These are phyloP conservation scores for Epinephelus lanceolatus DNA, from an alignment of 2,113 vertebrate species.

Conservation along the genomic window DNA sequence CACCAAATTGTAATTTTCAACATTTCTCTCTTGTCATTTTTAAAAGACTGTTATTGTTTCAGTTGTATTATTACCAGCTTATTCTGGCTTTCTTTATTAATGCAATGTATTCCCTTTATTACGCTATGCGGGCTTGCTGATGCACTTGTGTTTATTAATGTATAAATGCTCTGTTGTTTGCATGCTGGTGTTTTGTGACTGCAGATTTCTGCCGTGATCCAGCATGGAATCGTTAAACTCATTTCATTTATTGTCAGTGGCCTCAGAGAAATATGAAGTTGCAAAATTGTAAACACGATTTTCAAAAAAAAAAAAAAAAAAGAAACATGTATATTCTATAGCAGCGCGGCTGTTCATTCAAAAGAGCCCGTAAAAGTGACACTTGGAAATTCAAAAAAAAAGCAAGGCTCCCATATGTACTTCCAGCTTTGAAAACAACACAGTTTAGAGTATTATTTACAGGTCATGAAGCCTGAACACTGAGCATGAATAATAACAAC, in stretches of 20 bases:
- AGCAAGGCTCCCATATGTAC: constrained; percentile 74
- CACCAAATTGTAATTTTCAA: constrained; percentile 11
- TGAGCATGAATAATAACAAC: constrained; percentile 84
- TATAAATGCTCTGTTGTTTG: constrained; percentile 41
- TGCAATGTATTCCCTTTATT: constrained; percentile 17
- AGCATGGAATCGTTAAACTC: constrained; percentile 29
- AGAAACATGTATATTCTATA: neutral
- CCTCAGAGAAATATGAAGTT: constrained; percentile 27
- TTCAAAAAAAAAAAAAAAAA: neutral
- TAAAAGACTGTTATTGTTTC: constrained; percentile 1
- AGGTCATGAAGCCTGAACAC: constrained; percentile 82
- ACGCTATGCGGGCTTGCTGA: neutral
- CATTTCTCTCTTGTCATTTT: neutral
- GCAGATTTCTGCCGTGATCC: constrained; percentile 37
- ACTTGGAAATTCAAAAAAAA: constrained; percentile 56
- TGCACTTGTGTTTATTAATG: constrained; percentile 36
- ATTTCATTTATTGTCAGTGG: constrained; percentile 34
- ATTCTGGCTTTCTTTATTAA: constrained; percentile 16
- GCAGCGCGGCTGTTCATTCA: constrained; percentile 13
- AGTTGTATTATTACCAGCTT: constrained; percentile 9
- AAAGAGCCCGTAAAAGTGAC: constrained; percentile 37
- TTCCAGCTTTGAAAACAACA: constrained; percentile 82
- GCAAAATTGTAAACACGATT: constrained; percentile 39
- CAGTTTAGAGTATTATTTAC: constrained; percentile 84
- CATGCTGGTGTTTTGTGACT: constrained; percentile 20